Evolutionary conservation across 2,888 invertebrate species (phyloP).

Genomic region (Pimpla rufipes): DNA sequence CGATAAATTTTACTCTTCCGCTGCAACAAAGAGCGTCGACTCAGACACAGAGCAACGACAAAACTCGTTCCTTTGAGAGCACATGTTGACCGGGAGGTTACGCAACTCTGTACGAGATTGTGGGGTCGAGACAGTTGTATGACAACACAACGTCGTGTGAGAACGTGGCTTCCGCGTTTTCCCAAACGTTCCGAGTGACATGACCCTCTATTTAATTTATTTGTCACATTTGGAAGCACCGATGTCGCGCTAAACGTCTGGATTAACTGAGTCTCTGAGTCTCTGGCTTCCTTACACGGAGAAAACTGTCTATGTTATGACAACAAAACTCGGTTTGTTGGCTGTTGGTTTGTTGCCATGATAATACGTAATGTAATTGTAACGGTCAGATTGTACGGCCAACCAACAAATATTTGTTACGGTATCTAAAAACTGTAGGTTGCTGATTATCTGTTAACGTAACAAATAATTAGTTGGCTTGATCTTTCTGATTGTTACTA

Average conservation of each 20-base stretch:
- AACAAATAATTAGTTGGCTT: too few relatives aligned
- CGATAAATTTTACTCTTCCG: conserved; percentile 6
- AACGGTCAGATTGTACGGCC: too few relatives aligned
- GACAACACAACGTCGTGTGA: conserved; percentile 62
- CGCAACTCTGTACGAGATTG: conserved; percentile 29
- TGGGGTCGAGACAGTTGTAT: conserved; percentile 32
- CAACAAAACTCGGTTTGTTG: too few relatives aligned
- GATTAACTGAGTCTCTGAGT: too few relatives aligned
- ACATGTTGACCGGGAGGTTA: conserved; percentile 34
- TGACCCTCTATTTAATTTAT: conserved; percentile 23
- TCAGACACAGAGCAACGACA: neutral
- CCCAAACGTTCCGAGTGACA: conserved; percentile 73
- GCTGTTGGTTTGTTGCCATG: too few relatives aligned
- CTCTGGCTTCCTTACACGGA: too few relatives aligned
- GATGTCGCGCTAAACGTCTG: conserved; percentile 24
- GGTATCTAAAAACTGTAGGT: too few relatives aligned
- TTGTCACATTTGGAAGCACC: conserved; percentile 10
- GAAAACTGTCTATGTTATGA: too few relatives aligned
- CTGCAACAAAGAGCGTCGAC: neutral
- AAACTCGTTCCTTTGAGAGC: conserved; percentile 32
- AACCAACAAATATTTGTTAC: too few relatives aligned
- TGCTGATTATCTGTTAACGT: too few relatives aligned
- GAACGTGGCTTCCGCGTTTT: conserved; percentile 77
- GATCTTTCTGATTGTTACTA: too few relatives aligned
- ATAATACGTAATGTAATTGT: too few relatives aligned